A percentile compares a stretch with the other conserved stretches of the same genome.
These are phyloP conservation scores for Ophioninae sp. DNA, from an alignment of 2,888 invertebrate genomes.

Conservation along the genomic window DNA sequence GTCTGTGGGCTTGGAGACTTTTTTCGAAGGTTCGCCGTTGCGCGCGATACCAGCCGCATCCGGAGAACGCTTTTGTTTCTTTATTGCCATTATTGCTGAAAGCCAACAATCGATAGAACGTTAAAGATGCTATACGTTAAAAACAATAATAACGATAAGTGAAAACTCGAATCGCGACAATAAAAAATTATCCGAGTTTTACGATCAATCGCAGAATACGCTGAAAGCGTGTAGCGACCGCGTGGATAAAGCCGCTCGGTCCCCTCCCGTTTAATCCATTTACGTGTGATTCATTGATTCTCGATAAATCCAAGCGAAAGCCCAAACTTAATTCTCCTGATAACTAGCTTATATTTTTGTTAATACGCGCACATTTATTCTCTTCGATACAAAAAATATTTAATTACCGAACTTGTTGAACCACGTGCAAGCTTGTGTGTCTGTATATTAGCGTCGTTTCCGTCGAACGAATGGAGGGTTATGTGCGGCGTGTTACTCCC, in stretches of 20 bases:
- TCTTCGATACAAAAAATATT: not conserved
- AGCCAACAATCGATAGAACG: not conserved
- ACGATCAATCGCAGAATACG: not conserved
- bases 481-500: not conserved
- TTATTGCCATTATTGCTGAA: conserved; percentile 52
- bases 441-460: conserved; percentile 24
- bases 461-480: conserved; percentile 28
- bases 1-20: not conserved
- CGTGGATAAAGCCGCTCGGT: not conserved
- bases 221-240: not conserved
- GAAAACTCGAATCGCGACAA: not conserved
- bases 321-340: not conserved
- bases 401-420: conserved; percentile 40
- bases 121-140: not conserved
- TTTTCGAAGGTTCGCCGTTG: not conserved
- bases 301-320: not conserved
- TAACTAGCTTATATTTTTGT: not conserved
- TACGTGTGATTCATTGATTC: not conserved
- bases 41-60: not conserved
- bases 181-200: not conserved
- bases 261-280: not conserved
- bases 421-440: conserved; percentile 34
- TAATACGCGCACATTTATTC: not conserved
- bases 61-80: conserved; percentile 56
- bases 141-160: too few species aligned